Percentiles rank a stretch among this genome's conserved stretches.
These are phyloP conservation scores for Empis livida DNA, from an alignment of 2,888 invertebrate species.

Conservation along the genomic window DNA sequence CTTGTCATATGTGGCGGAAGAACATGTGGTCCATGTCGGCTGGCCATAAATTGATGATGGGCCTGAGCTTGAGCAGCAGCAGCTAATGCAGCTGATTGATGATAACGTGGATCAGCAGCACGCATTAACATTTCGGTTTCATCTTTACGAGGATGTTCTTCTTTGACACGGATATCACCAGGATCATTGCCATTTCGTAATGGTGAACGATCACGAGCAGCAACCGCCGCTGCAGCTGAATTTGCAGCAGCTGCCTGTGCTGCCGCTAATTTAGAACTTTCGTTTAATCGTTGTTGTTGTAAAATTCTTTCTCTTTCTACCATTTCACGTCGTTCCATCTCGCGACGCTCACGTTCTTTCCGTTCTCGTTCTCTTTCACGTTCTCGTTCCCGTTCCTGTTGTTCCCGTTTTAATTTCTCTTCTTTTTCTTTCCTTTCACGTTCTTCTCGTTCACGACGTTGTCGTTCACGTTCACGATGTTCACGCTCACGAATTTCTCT, in stretches of 20 bases:
- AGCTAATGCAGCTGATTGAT: constrained; percentile 29
- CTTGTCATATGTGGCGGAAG: constrained; percentile 41
- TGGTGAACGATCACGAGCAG: constrained; percentile 54
- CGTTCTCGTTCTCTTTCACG: constrained; percentile 43
- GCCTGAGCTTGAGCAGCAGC: constrained; percentile 35
- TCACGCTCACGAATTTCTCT: constrained; percentile 34
- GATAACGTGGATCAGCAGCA: constrained; percentile 42
- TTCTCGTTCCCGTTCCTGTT: constrained; percentile 45
- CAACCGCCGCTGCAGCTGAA: constrained; percentile 16
- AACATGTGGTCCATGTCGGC: constrained; percentile 39
- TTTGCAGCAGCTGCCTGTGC: constrained; percentile 30
- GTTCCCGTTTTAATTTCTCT: constrained; percentile 40
- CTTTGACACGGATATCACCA: constrained; percentile 23
- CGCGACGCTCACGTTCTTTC: constrained; percentile 44
- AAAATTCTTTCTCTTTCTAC: constrained; percentile 46
- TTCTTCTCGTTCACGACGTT: constrained; percentile 35
- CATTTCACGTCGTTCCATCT: constrained; percentile 44
- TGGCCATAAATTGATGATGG: constrained; percentile 37
- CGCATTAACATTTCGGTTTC: constrained; percentile 40
- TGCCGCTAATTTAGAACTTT: constrained; percentile 36
- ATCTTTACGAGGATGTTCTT: constrained; percentile 40
- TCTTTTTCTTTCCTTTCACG: constrained; percentile 37
- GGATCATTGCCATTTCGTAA: constrained; percentile 52
- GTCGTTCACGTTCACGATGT: constrained; percentile 34
- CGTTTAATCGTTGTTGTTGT: constrained; percentile 42